A percentile compares a stretch with the other conserved stretches of the same genome.
These are phyloP conservation scores for Carcharodon carcharias DNA, from an alignment of 2,797 vertebrate genomes.

Conservation along the genomic window DNA sequence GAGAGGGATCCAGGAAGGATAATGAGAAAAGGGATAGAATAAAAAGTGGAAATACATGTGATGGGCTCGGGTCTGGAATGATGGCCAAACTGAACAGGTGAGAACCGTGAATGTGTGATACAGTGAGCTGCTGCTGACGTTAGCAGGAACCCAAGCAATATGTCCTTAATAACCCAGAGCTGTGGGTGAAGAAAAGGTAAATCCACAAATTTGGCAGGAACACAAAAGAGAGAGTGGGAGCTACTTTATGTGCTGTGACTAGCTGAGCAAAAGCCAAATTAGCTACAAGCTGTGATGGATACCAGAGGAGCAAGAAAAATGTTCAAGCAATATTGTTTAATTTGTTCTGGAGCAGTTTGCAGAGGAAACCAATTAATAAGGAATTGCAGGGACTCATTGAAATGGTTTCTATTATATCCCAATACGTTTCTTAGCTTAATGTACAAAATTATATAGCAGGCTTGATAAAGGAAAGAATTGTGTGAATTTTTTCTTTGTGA, in stretches of 20 bases:
- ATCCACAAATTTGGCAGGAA: neutral
- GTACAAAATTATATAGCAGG: neutral
- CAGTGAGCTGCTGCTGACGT: neutral
- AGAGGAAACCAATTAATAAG: neutral
- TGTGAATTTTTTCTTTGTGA: neutral
- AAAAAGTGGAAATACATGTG: neutral
- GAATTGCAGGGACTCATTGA: neutral
- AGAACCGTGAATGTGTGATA: neutral
- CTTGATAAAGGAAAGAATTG: neutral
- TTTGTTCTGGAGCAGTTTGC: neutral
- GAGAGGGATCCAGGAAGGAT: neutral
- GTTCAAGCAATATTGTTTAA: neutral
- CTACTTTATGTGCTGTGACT: neutral
- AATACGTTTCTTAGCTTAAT: neutral
- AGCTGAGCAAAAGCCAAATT: neutral
- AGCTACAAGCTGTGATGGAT: neutral
- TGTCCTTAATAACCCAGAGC: neutral
- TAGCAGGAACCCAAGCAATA: neutral
- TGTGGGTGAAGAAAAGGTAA: conserved; percentile 6
- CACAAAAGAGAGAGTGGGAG: neutral
- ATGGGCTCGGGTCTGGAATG: neutral
- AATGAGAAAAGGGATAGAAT: neutral
- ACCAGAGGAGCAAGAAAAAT: neutral
- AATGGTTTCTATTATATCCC: conserved; percentile 2
- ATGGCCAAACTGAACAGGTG: neutral